These are phyloP conservation scores for Pachyramphus minor DNA, from an alignment of 2,113 vertebrate genomes.

Conservation along the genomic window DNA sequence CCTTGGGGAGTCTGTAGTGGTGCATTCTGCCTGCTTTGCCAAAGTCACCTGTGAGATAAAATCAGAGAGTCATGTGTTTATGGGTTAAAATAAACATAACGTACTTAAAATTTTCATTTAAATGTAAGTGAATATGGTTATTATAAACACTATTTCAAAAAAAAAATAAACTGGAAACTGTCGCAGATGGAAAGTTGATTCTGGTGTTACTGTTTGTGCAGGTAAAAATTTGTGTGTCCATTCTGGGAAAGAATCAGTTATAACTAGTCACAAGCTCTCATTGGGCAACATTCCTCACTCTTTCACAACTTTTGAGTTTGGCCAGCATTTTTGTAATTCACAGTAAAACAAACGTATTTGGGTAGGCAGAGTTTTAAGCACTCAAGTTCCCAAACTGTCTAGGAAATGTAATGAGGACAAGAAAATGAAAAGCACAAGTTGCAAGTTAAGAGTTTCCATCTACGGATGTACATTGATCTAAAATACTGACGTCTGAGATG, in stretches of 20 bases:
- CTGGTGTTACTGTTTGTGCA: background rate
- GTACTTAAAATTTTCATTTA: background rate
- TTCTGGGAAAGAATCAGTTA: background rate
- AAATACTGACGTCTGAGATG: background rate
- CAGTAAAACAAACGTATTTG: background rate
- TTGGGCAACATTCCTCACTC: background rate
- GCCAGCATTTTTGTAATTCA: background rate
- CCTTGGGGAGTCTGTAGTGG: background rate
- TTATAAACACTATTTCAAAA: background rate
- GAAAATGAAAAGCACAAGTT: background rate
- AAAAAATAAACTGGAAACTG: background rate
- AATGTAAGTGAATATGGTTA: background rate
- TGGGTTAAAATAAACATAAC: background rate
- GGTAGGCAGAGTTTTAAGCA: background rate
- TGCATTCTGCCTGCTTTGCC: too few relatives aligned
- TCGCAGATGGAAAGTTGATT: background rate
- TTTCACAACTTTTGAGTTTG: background rate
- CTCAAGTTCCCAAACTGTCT: background rate
- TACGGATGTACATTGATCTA: background rate
- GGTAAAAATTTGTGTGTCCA: background rate
- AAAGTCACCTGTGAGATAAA: accelerated
- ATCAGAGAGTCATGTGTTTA: background rate
- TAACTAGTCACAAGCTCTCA: background rate
- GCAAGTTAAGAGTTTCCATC: background rate
- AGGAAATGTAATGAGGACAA: background rate